A percentile compares a stretch with the other conserved stretches of the same genome.
Evolutionary conservation across 1,140 invertebrate genomes (phyloP).

Genomic region (Mesaphorura yosii): DNA sequence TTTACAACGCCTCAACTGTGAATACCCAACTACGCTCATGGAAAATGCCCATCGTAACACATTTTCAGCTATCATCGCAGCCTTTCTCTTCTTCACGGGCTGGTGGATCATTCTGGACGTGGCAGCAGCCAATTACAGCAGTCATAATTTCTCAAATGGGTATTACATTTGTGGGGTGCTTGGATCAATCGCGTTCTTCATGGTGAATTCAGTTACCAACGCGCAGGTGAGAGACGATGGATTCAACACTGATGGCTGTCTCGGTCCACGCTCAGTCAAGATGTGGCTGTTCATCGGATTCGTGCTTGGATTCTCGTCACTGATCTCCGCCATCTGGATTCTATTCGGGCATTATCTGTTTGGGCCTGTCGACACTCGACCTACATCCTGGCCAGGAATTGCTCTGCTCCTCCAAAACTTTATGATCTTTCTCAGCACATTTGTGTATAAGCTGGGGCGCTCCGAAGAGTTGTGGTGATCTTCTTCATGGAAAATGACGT

Average conservation of each 20-base stretch:
- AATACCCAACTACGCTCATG: no score
- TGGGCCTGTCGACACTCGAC: slow-evolving; percentile 1
- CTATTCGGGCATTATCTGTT: slow-evolving; percentile 57
- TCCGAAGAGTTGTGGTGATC: slow-evolving; percentile 69
- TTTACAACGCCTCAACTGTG: no score
- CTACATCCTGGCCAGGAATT: slow-evolving; percentile 63
- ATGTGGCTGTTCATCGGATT: slow-evolving; percentile 96
- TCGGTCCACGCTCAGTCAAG: slow-evolving; percentile 75
- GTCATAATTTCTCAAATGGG: slow-evolving; percentile 57
- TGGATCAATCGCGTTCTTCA: slow-evolving; percentile 84
- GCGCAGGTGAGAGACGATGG: slow-evolving; percentile 77
- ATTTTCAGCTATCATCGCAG: no score
- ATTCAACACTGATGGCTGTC: slow-evolving; percentile 73
- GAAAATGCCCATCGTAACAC: no score
- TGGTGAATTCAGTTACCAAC: slow-evolving; percentile 71
- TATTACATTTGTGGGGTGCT: slow-evolving; percentile 91
- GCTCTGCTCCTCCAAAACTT: slow-evolving; percentile 89
- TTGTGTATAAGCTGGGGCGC: slow-evolving; percentile 89
- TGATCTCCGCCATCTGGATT: slow-evolving; percentile 93
- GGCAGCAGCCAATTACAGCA: slow-evolving; percentile 59
- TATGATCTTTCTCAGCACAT: slow-evolving; percentile 80
- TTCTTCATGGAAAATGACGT: background rate
- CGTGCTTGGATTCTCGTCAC: slow-evolving; percentile 84
- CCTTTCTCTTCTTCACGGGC: slow-evolving; percentile 87
- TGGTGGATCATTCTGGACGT: slow-evolving; percentile 99